These are phyloP conservation scores for Cinara cedri DNA, from an alignment of 2,888 invertebrate species.

Conservation along the genomic window DNA sequence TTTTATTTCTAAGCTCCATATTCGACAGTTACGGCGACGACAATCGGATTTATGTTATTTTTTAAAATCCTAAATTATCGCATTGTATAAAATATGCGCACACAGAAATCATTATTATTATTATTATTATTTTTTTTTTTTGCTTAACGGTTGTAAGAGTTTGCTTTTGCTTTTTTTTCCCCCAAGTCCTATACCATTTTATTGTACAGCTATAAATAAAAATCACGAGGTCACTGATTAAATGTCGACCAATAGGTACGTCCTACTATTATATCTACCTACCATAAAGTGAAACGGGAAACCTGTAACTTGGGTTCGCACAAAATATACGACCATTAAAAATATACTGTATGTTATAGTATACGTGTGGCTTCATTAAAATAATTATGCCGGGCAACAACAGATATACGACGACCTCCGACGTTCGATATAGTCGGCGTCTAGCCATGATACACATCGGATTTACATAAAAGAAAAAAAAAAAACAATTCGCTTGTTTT, in stretches of 20 bases:
- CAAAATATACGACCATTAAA: background rate
- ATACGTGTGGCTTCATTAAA: background rate
- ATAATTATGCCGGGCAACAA: no score
- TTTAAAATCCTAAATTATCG: no score
- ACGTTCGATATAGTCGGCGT: no score
- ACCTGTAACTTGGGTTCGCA: background rate
- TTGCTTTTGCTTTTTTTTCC: background rate
- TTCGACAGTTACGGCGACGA: no score
- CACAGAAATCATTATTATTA: background rate
- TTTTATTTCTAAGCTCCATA: no score
- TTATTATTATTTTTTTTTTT: background rate
- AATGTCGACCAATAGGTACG: conserved; percentile 23
- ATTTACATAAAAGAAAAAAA: no score
- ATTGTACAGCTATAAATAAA: background rate
- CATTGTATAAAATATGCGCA: no score
- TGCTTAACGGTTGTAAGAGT: background rate
- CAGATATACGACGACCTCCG: no score
- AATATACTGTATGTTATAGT: background rate
- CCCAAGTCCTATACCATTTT: background rate
- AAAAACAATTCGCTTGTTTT: no score
- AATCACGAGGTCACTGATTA: conserved; percentile 9
- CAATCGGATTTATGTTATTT: no score
- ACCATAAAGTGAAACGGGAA: conserved; percentile 30
- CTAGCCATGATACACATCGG: no score
- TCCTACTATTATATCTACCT: no score